Conservation (phyloP, 1,140 invertebrate genomes). For the Hyles euphorbiae region DNA sequence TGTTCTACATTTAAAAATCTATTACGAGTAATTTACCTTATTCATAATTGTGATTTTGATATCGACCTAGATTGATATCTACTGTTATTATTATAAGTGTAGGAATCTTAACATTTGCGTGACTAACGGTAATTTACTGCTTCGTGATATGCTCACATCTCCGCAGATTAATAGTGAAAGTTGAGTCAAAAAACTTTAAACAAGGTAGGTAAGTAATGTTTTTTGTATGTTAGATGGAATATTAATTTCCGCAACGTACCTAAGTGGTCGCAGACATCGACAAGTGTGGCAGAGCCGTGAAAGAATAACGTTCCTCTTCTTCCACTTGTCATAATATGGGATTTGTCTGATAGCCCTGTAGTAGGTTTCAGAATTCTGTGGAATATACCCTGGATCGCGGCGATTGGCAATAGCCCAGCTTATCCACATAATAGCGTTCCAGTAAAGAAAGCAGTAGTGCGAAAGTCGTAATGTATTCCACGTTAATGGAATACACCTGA, state of each 20-base stretch:
- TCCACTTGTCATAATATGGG: conserved; percentile 92
- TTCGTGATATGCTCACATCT: too few species aligned
- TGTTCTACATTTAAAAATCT: too few species aligned
- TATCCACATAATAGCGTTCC: conserved; percentile 94
- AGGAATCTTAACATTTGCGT: too few species aligned
- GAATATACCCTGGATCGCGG: conserved; percentile 91
- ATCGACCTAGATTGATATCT: too few species aligned
- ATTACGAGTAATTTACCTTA: too few species aligned
- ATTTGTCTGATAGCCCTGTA: conserved; percentile 92
- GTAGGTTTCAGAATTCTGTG: conserved; percentile 92
- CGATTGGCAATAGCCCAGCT: conserved; percentile 93
- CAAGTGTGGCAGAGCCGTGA: conserved; percentile 94
- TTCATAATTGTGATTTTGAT: too few species aligned
- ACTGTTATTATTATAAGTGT: too few species aligned
- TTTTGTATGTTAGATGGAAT: too few species aligned
- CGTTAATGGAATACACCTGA: conserved; percentile 91
- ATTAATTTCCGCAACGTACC: conserved; percentile 27
- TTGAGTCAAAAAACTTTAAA: too few species aligned
- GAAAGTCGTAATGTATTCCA: conserved; percentile 90
- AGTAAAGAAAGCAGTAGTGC: conserved; percentile 93
- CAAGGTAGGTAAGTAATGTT: too few species aligned
- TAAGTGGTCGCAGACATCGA: conserved; percentile 87
- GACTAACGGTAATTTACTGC: too few species aligned
- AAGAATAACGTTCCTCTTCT: conserved; percentile 89
- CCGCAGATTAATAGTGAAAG: too few species aligned